Percentiles rank a stretch among this genome's conserved stretches.
phyloP scores from a whole-genome alignment of 2,797 vertebrate species.

The Sebastes itinus region DNA sequence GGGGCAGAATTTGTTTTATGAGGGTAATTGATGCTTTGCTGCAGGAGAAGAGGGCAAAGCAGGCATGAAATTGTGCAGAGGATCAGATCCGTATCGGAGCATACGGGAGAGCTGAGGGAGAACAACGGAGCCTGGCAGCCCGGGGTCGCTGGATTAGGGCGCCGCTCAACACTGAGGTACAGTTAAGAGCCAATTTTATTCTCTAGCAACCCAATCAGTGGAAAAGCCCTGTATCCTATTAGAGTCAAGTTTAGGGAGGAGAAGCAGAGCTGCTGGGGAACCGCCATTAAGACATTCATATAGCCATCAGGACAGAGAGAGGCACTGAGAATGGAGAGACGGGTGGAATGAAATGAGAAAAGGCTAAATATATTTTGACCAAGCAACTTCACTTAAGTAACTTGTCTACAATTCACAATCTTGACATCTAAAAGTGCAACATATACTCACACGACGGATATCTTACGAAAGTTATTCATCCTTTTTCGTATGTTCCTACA shows the following conservation, averaged over 20 bases:
- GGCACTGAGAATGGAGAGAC: not conserved
- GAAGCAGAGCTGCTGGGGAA: slow-evolving; percentile 68
- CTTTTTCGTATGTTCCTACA: too few species aligned
- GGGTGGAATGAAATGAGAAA: slow-evolving; percentile 9
- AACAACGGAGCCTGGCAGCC: slow-evolving; percentile 64
- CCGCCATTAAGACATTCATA: slow-evolving; percentile 81
- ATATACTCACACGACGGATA: too few species aligned
- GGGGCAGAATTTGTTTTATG: slow-evolving; percentile 83
- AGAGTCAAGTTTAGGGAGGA: slow-evolving; percentile 79
- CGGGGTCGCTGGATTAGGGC: slow-evolving; percentile 80
- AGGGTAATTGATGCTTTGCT: slow-evolving; percentile 83
- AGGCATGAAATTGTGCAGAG: slow-evolving; percentile 87
- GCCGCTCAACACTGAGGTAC: slow-evolving; percentile 78
- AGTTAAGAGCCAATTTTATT: slow-evolving; percentile 89
- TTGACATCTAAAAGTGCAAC: not conserved
- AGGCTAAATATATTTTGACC: slow-evolving; percentile 3
- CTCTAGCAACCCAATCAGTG: slow-evolving; percentile 90
- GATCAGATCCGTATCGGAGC: slow-evolving; percentile 84
- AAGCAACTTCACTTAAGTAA: slow-evolving; percentile 5
- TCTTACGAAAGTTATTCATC: too few species aligned
- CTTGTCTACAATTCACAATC: not conserved
- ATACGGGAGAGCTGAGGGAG: slow-evolving; percentile 70
- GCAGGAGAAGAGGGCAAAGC: slow-evolving; percentile 85
- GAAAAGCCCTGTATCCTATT: slow-evolving; percentile 85
- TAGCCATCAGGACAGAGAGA: slow-evolving; percentile 74